Conservation (phyloP, 2,113 vertebrate species). For the Struthio camelus region DNA sequence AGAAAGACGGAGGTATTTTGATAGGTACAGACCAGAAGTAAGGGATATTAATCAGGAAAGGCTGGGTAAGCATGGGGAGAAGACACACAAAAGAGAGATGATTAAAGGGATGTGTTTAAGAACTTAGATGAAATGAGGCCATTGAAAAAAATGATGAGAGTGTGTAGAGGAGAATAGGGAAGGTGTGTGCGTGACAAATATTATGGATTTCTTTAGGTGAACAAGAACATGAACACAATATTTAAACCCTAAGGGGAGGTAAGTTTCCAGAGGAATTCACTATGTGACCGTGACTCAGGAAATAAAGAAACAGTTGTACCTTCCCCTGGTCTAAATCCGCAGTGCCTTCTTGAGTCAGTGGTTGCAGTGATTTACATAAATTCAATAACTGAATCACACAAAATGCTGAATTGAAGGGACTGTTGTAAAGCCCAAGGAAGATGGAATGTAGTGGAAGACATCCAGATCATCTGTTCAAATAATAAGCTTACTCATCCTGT, state of each 20-base stretch:
- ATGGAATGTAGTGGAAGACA: background rate
- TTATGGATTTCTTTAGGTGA: background rate
- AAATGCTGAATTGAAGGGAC: background rate
- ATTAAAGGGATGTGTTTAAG: background rate
- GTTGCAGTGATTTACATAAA: background rate
- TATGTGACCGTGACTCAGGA: background rate
- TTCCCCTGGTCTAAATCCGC: background rate
- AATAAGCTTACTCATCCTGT: background rate
- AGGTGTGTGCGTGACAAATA: background rate
- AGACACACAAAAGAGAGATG: background rate
- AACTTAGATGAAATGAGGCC: background rate
- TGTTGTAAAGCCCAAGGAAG: background rate
- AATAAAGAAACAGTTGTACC: background rate
- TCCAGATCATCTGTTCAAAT: background rate
- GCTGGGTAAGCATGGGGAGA: background rate
- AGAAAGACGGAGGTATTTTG: background rate
- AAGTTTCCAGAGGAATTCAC: background rate
- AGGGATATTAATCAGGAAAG: background rate
- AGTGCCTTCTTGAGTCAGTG: background rate
- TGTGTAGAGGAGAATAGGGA: background rate
- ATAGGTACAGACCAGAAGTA: background rate
- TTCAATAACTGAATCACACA: background rate
- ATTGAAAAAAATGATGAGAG: background rate
- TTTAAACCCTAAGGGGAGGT: background rate
- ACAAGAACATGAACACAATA: background rate